phyloP scores from a whole-genome alignment of 2,888 invertebrate species.

The Orgyia antiqua region DNA sequence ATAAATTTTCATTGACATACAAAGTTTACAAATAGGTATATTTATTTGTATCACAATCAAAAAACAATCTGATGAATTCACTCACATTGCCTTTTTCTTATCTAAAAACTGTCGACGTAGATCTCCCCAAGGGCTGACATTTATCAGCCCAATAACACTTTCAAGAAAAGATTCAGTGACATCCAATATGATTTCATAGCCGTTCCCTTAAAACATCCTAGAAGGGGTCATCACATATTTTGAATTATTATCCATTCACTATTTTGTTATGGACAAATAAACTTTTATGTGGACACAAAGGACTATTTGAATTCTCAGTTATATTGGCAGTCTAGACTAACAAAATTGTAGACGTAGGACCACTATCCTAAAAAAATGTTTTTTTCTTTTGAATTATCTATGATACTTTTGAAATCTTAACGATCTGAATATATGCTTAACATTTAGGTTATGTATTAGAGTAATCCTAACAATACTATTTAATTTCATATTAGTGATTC shows the following conservation, averaged over 20 bases:
- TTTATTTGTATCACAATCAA: conserved; percentile 11
- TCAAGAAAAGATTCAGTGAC: conserved; percentile 65
- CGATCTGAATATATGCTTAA: too few species aligned
- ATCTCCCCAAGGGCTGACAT: conserved; percentile 56
- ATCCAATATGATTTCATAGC: conserved; percentile 67
- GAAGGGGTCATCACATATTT: conserved; percentile 50
- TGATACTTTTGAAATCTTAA: too few species aligned
- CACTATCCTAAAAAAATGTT: too few species aligned
- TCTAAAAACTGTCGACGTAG: conserved; percentile 53
- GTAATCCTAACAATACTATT: too few species aligned
- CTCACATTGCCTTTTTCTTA: conserved; percentile 39
- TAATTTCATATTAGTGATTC: too few species aligned
- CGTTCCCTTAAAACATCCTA: conserved; percentile 44
- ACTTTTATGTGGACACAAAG: conserved; percentile 45
- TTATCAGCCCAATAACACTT: conserved; percentile 70
- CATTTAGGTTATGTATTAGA: too few species aligned
- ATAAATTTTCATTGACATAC: too few species aligned
- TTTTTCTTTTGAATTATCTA: too few species aligned
- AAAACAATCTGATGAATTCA: conserved; percentile 24
- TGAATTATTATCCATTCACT: conserved; percentile 47
- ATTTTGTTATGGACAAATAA: conserved; percentile 49
- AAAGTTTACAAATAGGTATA: too few species aligned
- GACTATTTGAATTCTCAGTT: conserved; percentile 31
- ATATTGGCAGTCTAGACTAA: conserved; percentile 25
- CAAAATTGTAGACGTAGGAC: too few species aligned